Evolutionary conservation across 2,888 invertebrate species (phyloP).

Genomic region (Heliconius aoede): DNA sequence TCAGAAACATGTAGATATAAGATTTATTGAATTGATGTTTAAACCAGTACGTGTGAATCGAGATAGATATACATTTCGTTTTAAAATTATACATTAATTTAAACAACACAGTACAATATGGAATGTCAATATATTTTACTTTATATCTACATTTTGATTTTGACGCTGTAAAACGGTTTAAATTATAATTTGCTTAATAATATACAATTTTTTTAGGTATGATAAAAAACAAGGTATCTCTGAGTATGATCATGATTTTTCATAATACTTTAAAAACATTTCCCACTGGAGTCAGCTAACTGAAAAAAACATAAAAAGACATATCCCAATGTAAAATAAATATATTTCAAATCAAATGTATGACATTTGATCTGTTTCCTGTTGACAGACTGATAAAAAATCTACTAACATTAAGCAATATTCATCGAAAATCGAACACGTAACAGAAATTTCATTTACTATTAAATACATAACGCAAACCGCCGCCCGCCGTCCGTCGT

Average conservation of each 20-base stretch:
- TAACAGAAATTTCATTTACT: conserved; percentile 78
- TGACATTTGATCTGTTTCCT: conserved; percentile 81
- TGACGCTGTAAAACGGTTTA: conserved; percentile 75
- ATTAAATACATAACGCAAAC: conserved; percentile 70
- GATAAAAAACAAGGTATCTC: conserved; percentile 60
- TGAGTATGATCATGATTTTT: conserved; percentile 60
- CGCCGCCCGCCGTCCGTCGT: conserved; percentile 44
- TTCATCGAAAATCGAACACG: conserved; percentile 80
- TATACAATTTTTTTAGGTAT: conserved; percentile 73
- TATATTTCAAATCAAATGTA: conserved; percentile 84
- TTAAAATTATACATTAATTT: conserved; percentile 62
- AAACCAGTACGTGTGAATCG: conserved; percentile 42
- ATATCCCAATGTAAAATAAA: conserved; percentile 82
- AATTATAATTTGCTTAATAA: conserved; percentile 76
- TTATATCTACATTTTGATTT: conserved; percentile 81
- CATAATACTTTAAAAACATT: conserved; percentile 67
- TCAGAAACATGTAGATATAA: conserved; percentile 43
- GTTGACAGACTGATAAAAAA: conserved; percentile 82
- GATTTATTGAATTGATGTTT: conserved; percentile 40
- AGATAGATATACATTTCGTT: conserved; percentile 43
- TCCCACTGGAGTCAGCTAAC: conserved; percentile 77
- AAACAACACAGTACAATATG: conserved; percentile 81
- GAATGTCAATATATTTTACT: conserved; percentile 84
- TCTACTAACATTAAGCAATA: conserved; percentile 83
- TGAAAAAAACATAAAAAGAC: conserved; percentile 83